Base-by-base conservation (phyloP, 2,113 vertebrate species). In the Galemys pyrenaicus region DNA sequence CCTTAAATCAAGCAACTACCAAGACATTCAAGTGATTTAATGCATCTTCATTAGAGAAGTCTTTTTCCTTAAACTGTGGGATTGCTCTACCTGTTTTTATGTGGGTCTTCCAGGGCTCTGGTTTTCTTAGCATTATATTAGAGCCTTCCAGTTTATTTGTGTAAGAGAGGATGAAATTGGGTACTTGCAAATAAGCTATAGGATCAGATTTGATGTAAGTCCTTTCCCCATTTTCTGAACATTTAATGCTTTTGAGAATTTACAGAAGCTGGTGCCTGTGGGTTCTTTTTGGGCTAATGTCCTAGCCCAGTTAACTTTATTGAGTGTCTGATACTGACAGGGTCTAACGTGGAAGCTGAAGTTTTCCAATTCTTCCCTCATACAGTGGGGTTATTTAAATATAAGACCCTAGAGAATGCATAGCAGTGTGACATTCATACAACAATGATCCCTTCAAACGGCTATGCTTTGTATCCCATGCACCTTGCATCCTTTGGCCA, bases 181-280 rank as follows among this genome's bases (percentile, higher is more conserved):
- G 8, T 26, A 39, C 12, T 9, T 88, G 49, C 49, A 58, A n/a
- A 32, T 5, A 49, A 83, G 30, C 17, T 54, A 39, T 2, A 24
- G 16, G 32, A n/a, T 32, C n/a, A 88, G 39, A 2, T 30, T 79
- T 37, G 32, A 58, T 26, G 80, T 71, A 54, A 1, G 24, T 44
- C 49, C 26, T 28, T 94, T 51, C 68, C 30, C 62, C 87, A 92
- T 89, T 82, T 97, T 96, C 89, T 74, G 35, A 92, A 75, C 64
- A 11, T 1, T 83, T 75, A 95, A 77, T 10, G 2, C 3, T 58
- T 92, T 86, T 64, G 62, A 95, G 67, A 91, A 94, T 96, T 94
- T 95, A 70, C 90, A 92, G 79, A 96, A 67, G 20, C 65, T 94
- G 41, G 35, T 86, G 32, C 15, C 56, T 96, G 74, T 51, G 3